Conservation (phyloP, 2,888 invertebrate species). For the Tridacna crocea region DNA sequence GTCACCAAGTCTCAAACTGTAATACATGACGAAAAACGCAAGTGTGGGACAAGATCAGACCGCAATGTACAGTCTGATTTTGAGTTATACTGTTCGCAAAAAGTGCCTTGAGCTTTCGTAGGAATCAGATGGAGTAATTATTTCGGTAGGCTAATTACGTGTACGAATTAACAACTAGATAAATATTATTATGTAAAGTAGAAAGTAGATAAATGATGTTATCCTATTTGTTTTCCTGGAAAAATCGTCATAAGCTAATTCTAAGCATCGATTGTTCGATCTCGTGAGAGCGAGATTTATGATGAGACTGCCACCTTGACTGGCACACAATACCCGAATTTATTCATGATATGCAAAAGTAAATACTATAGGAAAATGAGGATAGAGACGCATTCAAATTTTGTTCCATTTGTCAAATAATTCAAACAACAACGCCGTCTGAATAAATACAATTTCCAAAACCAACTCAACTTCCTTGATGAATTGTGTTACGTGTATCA, state of each 20-base stretch:
- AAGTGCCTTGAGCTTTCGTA: no score
- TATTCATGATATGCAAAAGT: slow-evolving; percentile 60
- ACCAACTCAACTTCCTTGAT: slow-evolving; percentile 39
- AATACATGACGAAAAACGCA: no score
- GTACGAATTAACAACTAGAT: not conserved
- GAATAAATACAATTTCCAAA: slow-evolving; percentile 54
- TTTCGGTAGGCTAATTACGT: not conserved
- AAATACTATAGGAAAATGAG: slow-evolving; percentile 45
- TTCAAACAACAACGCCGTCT: slow-evolving; percentile 49
- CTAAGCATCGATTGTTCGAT: slow-evolving; percentile 8
- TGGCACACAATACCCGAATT: slow-evolving; percentile 26
- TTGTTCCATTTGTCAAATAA: slow-evolving; percentile 53
- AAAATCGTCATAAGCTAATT: slow-evolving; percentile 9
- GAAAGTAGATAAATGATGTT: not conserved
- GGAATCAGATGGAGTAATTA: no score
- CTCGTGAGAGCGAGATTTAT: slow-evolving; percentile 13
- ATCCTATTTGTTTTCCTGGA: not conserved
- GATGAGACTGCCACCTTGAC: slow-evolving; percentile 4
- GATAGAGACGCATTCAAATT: slow-evolving; percentile 46
- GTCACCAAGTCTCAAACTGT: no score
- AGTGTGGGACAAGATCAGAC: no score
- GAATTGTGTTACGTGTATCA: slow-evolving; percentile 58
- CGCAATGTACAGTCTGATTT: no score
- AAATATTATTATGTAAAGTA: not conserved
- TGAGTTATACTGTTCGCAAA: no score